Base-by-base conservation (phyloP, 2,113 vertebrate species). In the Cololabis saira region DNA sequence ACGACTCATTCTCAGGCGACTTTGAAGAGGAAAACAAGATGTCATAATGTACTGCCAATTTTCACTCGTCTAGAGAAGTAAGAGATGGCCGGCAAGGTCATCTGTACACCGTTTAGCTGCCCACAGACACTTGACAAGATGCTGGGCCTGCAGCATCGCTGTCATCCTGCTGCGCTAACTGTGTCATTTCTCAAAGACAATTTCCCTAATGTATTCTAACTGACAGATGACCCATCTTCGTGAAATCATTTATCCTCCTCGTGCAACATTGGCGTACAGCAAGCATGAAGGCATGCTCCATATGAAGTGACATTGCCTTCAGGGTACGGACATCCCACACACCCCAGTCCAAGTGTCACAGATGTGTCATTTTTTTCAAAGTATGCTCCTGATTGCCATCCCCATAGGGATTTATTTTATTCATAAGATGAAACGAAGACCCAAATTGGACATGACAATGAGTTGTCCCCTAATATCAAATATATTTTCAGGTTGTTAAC, bases 111-210 rank as follows among this genome's bases (percentile, higher is more conserved):
- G 47, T 82, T 87, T 79, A 85, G 80, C 86, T 84, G 86, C 87
- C 83, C 78, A 61, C 76, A 30, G 57, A 71, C 74, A 63, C 49
- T 9, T 54, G 78, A 89, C 87, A 76, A 85, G 69, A 84, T 57
- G 22, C 37, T 40, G 54, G 33, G 71, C 82, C 75, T 54, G 63
- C 64, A 74, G 85, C 72, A 7, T 65, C 61, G 44, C 82, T 71
- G 83, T 84, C 86, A 71, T 83, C 62, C 83, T 59, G 68, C 84
- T 33, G 61, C 14, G 17, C 79, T 77, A 88, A 90, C 84, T 77
- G 88, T 91, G 88, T 91, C 88, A 86, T 87, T 78, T 88, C 86
- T 82, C 82, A 87, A 80, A 89, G 88, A 88, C 90, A 81, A 87
- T 86, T 83, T 88, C 86, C 86, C 84, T 87, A 85, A 90, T 87